Base-by-base conservation (phyloP, 2,888 invertebrate genomes). In the Desoria tigrina region DNA sequence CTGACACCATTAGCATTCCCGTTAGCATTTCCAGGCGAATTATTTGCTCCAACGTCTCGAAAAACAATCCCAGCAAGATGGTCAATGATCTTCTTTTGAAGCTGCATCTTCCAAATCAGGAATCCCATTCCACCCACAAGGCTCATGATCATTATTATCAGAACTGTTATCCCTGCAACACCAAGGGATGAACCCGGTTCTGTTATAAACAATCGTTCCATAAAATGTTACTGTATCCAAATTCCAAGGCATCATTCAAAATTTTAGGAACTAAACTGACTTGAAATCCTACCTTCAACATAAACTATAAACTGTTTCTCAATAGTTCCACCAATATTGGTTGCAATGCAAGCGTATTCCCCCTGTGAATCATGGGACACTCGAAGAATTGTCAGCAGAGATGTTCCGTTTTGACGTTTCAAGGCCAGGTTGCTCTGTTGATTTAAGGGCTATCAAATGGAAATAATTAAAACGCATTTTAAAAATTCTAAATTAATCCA, bases 41-140 rank as follows among this genome's bases (percentile, higher is more conserved):
- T 32, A n/a, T 39, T 39, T 9, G 39, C 39, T 21, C 49, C 49
- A 21, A 76, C 69, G 42, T 76, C 76, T n/a, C 74, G 55, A 54
- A 76, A 76, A 1, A 74, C 76, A 7, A 76, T 73, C 1, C 74
- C 70, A 2, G 76, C 67, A 37, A 76, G 66, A 63, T 76, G 76
- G 54, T 66, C 70, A 24, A 76, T 74, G 7, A 76, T 69, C 59
- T 74, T 73, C 32, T 68, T 68, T 51, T 76, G 76, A 3, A 76
- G 60, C 42, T 76, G 73, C 71, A 76, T 68, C 50, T 70, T 68
- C 71, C 72, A 76, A 4, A 70, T 32, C 1, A 74, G 66, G 37
- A 73, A 66, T 16, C 69, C 72, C 18, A 73, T 54, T n/a, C 68
- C 72, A 1, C 56, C 66, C 9, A 65, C 14, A 1, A 76, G 39